A percentile compares a stretch with the other conserved stretches of the same genome.
Conservation (phyloP, 1,140 invertebrate genomes). For the Tetragnatha versicolor region DNA sequence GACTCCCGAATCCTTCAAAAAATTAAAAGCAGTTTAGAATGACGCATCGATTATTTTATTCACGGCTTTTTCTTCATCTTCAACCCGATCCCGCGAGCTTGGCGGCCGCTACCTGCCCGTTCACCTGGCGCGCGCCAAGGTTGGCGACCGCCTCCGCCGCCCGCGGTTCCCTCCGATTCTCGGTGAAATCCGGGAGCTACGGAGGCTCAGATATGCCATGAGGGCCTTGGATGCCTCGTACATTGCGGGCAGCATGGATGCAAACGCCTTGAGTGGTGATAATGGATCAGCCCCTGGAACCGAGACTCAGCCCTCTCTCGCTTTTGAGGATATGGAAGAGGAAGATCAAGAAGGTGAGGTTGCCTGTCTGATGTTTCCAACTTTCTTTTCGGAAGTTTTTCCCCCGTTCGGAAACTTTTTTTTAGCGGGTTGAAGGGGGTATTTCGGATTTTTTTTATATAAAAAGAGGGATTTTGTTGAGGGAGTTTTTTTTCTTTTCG, state of each 20-base stretch:
- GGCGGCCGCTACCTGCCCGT: neutral
- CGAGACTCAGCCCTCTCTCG: neutral
- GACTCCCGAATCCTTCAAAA: no score
- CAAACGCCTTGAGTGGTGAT: conserved; percentile 12
- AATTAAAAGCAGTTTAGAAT: no score
- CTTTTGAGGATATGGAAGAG: neutral
- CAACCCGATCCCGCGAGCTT: no score
- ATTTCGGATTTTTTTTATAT: no score
- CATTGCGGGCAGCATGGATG: conserved; percentile 23
- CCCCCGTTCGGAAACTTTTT: no score
- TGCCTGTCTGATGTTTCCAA: no score
- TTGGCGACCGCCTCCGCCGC: neutral
- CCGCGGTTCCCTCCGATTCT: conserved; percentile 1
- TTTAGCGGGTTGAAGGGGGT: no score
- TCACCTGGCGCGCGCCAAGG: conserved; percentile 31
- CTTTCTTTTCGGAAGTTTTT: no score
- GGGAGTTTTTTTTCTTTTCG: no score
- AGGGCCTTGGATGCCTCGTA: conserved; percentile 31
- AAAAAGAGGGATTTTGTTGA: no score
- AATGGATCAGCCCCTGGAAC: conserved; percentile 3
- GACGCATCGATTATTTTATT: no score
- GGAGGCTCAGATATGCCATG: conserved; percentile 2
- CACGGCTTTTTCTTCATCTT: no score
- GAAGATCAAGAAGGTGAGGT: conserved; percentile 5
- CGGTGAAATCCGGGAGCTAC: neutral